Evolutionary conservation across 2,888 invertebrate species (phyloP), one percentile per base, ranked within the genome.

Genomic region (Junonia oenone): DNA sequence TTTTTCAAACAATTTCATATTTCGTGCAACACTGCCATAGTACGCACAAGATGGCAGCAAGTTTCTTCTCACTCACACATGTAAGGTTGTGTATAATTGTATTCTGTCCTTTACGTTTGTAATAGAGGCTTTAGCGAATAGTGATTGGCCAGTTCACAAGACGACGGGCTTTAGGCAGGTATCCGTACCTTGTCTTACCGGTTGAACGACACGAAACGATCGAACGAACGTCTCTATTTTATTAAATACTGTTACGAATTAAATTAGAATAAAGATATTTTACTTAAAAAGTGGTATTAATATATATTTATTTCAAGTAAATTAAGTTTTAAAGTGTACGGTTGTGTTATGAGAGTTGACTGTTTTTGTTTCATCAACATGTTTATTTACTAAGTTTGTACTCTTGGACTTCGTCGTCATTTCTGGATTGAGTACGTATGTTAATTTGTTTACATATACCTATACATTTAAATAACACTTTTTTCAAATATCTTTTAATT

Each of bases 141-240:
- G 47, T 52, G 48, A 62, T 59, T 59, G 59, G 59, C 46, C 55
- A 59, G 56, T 59, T 9, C 46, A 56, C 38, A 50, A 46, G 29
- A 55, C 70, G 77, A 73, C 83, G 81, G 78, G 76, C 73, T 66
- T 65, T 69, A 67, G 70, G 78, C 81, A 81, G 83, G 83, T 84
- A 83, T 67, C 69, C 14, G 14, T 37, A 37, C 67, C 78, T 72
- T 64, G 80, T 69, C 73, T 67, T 75, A 79, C 84, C 84, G 81
- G 85, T 81, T 72, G 65, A 76, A 79, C 80, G 79, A 85, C 76
- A 72, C 68, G 73, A 79, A 78, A 86, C 86, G 89, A 89, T 81
- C 88, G 89, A 89, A 88, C 89, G 89, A 89, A 88, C 81, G 50
- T 56, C 51, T 54, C 45, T 51, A 45, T 56, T 49, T 45, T 40